Conservation (phyloP, 2,888 invertebrate species). For the Corbicula japonica region DNA sequence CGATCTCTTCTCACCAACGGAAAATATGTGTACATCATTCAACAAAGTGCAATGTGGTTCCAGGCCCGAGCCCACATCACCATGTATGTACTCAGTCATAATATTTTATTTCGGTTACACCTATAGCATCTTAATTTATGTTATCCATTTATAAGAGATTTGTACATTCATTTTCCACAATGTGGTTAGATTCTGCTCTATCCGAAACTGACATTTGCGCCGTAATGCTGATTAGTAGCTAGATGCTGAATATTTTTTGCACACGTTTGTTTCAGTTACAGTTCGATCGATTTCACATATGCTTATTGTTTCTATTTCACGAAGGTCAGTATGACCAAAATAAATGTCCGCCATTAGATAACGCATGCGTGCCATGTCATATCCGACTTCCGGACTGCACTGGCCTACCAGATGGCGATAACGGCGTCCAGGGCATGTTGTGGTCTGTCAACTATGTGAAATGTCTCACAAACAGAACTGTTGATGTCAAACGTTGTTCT, state of each 20-base stretch:
- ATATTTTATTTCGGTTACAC: no score
- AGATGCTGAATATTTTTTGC: no score
- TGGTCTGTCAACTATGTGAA: constrained; percentile 61
- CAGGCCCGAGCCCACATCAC: constrained; percentile 68
- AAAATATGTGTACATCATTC: constrained; percentile 61
- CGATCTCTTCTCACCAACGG: constrained; percentile 65
- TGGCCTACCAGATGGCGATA: constrained; percentile 56
- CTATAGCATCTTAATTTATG: no score
- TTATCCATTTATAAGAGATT: no score
- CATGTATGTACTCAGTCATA: no score
- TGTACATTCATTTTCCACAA: no score
- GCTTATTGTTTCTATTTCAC: background rate
- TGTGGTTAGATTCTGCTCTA: no score
- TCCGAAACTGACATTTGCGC: no score
- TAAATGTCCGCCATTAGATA: constrained; percentile 40
- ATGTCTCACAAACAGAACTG: constrained; percentile 62
- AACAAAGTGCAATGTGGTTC: constrained; percentile 65
- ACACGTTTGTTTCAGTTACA: no score
- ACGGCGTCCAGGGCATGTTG: constrained; percentile 57
- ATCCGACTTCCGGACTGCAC: constrained; percentile 64
- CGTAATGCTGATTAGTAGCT: no score
- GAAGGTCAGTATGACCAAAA: constrained; percentile 70
- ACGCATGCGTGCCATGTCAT: constrained; percentile 68
- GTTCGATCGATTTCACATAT: no score
- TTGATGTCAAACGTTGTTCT: constrained; percentile 51